These are phyloP conservation scores for Podocnemis expansa DNA, from an alignment of 2,113 vertebrate species.

Conservation along the genomic window DNA sequence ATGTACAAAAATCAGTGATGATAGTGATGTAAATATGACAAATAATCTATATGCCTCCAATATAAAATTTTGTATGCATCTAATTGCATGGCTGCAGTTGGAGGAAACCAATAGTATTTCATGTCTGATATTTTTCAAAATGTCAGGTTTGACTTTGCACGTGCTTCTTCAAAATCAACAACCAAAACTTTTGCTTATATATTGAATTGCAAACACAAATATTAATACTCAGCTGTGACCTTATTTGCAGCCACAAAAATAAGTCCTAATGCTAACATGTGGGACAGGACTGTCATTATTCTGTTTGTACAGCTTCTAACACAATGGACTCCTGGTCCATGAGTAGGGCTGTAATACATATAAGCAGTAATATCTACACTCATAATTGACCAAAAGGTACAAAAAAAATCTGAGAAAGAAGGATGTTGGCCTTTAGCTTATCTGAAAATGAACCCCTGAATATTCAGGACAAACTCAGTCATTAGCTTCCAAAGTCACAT, in stretches of 20 bases:
- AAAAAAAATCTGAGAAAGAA: conserved; percentile 49
- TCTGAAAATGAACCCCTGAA: conserved; percentile 70
- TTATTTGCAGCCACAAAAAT: conserved; percentile 52
- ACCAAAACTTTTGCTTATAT: background rate
- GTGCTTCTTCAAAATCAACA: background rate
- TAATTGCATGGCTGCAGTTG: background rate
- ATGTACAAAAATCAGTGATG: background rate
- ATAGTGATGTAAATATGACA: background rate
- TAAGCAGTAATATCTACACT: conserved; percentile 31
- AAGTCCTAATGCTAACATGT: conserved; percentile 43
- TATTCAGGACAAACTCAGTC: conserved; percentile 69
- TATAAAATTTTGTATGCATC: background rate
- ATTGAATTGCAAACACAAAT: conserved; percentile 44
- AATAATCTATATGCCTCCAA: background rate
- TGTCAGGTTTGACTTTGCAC: background rate
- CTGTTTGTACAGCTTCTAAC: background rate
- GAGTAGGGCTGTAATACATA: background rate
- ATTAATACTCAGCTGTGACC: conserved; percentile 52
- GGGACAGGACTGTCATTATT: background rate
- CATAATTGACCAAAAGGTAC: conserved; percentile 65
- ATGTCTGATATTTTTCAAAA: background rate
- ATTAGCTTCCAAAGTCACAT: conserved; percentile 74
- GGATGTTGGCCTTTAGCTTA: conserved; percentile 58
- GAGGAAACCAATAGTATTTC: background rate
- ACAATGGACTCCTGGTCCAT: background rate